These are phyloP conservation scores for Sturnira hondurensis DNA, from an alignment of 2,113 vertebrate species.

Conservation along the genomic window DNA sequence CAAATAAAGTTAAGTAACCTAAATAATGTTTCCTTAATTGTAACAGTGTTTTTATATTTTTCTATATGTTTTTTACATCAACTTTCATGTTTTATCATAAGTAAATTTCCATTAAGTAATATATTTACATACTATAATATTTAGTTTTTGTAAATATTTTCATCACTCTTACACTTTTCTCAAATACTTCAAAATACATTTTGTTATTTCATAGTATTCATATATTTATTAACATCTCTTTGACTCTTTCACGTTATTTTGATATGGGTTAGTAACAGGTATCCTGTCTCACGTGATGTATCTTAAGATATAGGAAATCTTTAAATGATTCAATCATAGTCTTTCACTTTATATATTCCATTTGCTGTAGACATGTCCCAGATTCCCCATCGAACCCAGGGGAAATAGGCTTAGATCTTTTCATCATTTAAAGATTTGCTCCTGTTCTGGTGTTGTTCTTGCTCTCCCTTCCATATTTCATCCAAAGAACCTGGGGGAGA, in stretches of 20 bases:
- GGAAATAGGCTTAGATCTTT: not conserved
- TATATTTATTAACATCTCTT: not conserved
- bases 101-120: not conserved
- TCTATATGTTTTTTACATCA: not conserved
- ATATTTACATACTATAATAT: not conserved
- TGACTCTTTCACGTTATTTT: not conserved
- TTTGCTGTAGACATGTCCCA: not conserved
- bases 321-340: not conserved
- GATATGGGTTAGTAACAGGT: not conserved
- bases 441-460: not conserved
- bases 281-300: not conserved
- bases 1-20: not conserved
- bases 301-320: not conserved
- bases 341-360: not conserved
- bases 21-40: not conserved
- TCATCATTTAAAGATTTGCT: not conserved
- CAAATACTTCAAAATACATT: not conserved
- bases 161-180: not conserved
- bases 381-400: not conserved
- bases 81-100: not conserved
- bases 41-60: not conserved
- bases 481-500: not conserved
- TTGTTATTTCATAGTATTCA: not conserved
- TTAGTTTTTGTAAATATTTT: not conserved
- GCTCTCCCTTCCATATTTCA: not conserved